These are phyloP conservation scores for Philopotamus ludificatus DNA, from an alignment of 1,140 invertebrate genomes.

Conservation along the genomic window DNA sequence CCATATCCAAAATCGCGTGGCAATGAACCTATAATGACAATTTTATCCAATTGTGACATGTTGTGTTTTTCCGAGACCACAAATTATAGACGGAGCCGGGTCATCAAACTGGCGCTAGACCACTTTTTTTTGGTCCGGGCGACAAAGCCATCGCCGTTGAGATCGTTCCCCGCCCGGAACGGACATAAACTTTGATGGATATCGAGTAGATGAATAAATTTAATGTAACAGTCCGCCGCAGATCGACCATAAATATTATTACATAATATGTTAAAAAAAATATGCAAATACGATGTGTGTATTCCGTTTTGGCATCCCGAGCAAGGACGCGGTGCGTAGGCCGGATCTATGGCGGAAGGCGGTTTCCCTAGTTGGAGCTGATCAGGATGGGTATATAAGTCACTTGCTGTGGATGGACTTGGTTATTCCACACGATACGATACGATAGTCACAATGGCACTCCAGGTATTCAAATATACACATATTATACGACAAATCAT, in stretches of 20 bases:
- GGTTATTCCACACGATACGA: constrained; percentile 29
- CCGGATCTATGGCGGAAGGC: constrained; percentile 15
- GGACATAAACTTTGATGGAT: not conserved
- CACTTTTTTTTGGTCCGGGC: not conserved
- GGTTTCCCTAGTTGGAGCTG: constrained; percentile 30
- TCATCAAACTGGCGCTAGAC: not conserved
- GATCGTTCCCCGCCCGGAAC: not conserved
- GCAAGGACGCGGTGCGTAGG: constrained; percentile 35
- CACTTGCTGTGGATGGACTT: not conserved
- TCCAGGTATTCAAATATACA: constrained; percentile 34
- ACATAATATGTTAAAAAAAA: constrained; percentile 15
- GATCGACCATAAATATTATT: constrained; percentile 3
- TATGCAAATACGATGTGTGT: constrained; percentile 16
- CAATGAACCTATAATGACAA: too few species aligned
- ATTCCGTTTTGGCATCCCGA: constrained; percentile 28
- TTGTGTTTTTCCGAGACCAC: too few species aligned
- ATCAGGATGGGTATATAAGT: constrained; percentile 32
- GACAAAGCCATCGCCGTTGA: not conserved
- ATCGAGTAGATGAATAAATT: not conserved
- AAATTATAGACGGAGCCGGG: too few species aligned
- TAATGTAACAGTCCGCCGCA: constrained; percentile 7
- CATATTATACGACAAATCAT: not conserved
- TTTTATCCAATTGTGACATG: too few species aligned
- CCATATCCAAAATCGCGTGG: too few species aligned
- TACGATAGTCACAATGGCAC: constrained; percentile 31